phyloP scores from a whole-genome alignment of 2,113 vertebrate genomes.

The Channa maculata region DNA sequence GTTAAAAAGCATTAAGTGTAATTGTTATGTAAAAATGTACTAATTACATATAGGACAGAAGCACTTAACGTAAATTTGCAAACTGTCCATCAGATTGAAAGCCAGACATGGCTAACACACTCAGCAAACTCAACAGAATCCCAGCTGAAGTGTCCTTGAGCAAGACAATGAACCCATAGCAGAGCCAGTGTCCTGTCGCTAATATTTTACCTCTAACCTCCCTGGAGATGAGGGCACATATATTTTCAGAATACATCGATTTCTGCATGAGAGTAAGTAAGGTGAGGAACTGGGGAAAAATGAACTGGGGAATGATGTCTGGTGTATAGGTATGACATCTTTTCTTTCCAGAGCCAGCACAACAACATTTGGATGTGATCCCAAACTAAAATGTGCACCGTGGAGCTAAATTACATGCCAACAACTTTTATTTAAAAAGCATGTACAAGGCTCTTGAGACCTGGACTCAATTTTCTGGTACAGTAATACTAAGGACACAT shows the following conservation, averaged over 20 bases:
- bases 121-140: constrained; percentile 4
- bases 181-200: constrained; percentile 6
- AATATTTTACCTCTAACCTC: constrained; percentile 52
- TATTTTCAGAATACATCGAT: constrained; percentile 35
- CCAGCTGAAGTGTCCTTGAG: constrained; percentile 59
- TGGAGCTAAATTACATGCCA: constrained; percentile 33
- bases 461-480: constrained; percentile 31
- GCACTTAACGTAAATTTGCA: constrained; percentile 2
- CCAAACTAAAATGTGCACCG: constrained; percentile 19
- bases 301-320: constrained; percentile 1
- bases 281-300: constrained; percentile 6
- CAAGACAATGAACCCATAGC: constrained; percentile 39
- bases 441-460: constrained; percentile 39
- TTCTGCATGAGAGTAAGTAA: constrained; percentile 32
- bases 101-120: constrained; percentile 7
- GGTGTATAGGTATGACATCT: neutral
- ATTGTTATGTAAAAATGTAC: constrained; percentile 8
- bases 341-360: neutral
- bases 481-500: constrained; percentile 36
- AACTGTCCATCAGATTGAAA: constrained; percentile 35
- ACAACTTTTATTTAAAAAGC: constrained; percentile 37
- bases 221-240: constrained; percentile 19
- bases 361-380: constrained; percentile 6
- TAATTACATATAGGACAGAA: constrained; percentile 11
- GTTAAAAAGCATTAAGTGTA: constrained; percentile 13